Percentiles rank a stretch among this genome's conserved stretches.
phyloP scores from a whole-genome alignment of 64 coral and sea anemone species.

The Acropora tenuis region DNA sequence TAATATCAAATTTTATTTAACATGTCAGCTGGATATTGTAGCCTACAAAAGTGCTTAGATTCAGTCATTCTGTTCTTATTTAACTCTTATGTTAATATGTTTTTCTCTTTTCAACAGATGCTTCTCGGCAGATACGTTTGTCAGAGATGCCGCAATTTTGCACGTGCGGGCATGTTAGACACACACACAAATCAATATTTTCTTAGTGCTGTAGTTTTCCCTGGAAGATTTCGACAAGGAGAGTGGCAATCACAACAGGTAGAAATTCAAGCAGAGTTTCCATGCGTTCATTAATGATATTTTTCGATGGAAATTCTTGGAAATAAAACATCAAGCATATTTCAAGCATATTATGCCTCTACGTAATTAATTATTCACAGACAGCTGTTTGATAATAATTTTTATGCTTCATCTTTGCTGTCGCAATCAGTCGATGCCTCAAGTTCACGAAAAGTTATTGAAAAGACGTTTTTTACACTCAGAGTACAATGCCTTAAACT shows the following conservation, averaged over 20 bases:
- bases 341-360: no score
- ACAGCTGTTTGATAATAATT: no score
- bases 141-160: conserved; percentile 75
- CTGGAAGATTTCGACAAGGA: conserved; percentile 26
- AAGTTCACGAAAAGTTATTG: no score
- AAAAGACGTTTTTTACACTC: no score
- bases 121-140: conserved; percentile 75
- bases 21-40: no score
- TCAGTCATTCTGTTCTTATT: neutral
- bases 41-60: no score
- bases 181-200: conserved; percentile 73
- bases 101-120: conserved; percentile 50
- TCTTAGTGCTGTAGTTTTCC: neutral
- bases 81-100: neutral
- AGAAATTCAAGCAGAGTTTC: neutral
- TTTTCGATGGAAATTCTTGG: neutral
- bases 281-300: neutral
- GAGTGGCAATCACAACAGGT: conserved; percentile 37
- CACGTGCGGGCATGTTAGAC: conserved; percentile 30
- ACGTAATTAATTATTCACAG: no score
- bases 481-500: no score
- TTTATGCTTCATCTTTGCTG: no score
- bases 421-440: no score
- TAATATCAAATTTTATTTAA: no score
- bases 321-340: no score